A percentile compares a stretch with the other conserved stretches of the same genome.
phyloP scores from a whole-genome alignment of 2,888 invertebrate genomes.

The Sturmia bella region DNA sequence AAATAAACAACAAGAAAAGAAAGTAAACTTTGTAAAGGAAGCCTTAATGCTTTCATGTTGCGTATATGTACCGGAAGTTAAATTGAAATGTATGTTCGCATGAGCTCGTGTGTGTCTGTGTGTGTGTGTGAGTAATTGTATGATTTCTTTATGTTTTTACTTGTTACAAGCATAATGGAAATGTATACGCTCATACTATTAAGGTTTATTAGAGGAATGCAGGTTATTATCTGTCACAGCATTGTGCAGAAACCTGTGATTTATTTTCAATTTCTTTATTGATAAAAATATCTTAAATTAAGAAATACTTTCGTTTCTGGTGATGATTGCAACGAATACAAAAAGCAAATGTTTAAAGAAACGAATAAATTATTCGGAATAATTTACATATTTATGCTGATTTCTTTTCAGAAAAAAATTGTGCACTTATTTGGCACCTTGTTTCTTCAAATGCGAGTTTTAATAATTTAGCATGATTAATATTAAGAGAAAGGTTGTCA shows the following conservation, averaged over 20 bases:
- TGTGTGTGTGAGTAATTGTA: neutral
- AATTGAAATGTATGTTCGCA: neutral
- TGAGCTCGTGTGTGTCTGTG: neutral
- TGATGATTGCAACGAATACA: conserved; percentile 33
- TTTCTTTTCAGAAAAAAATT: too few species aligned
- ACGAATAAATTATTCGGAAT: neutral
- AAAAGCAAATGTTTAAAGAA: conserved; percentile 11
- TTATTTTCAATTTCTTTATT: conserved; percentile 20
- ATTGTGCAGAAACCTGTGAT: conserved; percentile 15
- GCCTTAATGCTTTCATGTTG: conserved; percentile 33
- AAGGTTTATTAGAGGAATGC: conserved; percentile 6
- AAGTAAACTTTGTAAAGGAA: conserved; percentile 51
- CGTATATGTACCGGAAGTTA: conserved; percentile 13
- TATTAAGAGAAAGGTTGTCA: too few species aligned
- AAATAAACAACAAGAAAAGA: conserved; percentile 9
- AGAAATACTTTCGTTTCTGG: conserved; percentile 26
- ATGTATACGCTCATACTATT: conserved; percentile 4
- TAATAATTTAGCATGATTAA: too few species aligned
- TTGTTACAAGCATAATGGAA: too few species aligned
- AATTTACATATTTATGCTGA: too few species aligned
- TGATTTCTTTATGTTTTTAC: neutral
- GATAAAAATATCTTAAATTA: conserved; percentile 37
- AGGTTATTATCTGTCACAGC: conserved; percentile 1
- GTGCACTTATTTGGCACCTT: too few species aligned
- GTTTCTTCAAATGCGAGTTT: too few species aligned